A percentile compares a stretch with the other conserved stretches of the same genome.
Evolutionary conservation across 2,888 invertebrate species (phyloP).

Genomic region (Metalampra italica): DNA sequence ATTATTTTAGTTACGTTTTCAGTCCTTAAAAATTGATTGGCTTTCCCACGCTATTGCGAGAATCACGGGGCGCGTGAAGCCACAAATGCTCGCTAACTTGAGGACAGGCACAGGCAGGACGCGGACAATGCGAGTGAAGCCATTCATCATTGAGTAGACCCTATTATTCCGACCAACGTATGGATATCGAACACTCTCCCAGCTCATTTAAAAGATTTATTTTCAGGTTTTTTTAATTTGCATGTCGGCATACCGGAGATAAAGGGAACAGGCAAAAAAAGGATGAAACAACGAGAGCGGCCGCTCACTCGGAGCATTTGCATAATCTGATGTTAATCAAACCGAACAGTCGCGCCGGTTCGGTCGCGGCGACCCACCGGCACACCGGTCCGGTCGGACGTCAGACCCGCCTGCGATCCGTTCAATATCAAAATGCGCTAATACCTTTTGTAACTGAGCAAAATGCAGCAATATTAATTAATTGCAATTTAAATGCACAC

Average conservation of each 20-base stretch:
- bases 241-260: slow-evolving; percentile 71
- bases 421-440: too few species aligned
- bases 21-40: slow-evolving; percentile 1
- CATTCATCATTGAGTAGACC: slow-evolving; percentile 66
- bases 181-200: slow-evolving; percentile 69
- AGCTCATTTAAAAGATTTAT: slow-evolving; percentile 68
- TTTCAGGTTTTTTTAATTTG: slow-evolving; percentile 60
- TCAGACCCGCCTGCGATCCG: background rate
- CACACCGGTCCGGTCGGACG: slow-evolving; percentile 21
- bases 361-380: slow-evolving; percentile 20
- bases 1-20: background rate
- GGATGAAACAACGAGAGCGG: slow-evolving; percentile 68
- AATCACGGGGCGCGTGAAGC: slow-evolving; percentile 31
- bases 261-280: slow-evolving; percentile 65
- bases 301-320: slow-evolving; percentile 72
- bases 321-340: slow-evolving; percentile 79
- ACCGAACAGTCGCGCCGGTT: slow-evolving; percentile 50
- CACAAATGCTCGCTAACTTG: slow-evolving; percentile 37
- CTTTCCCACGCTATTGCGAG: slow-evolving; percentile 47
- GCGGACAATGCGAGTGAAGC: slow-evolving; percentile 51
- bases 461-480: too few species aligned
- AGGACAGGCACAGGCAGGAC: slow-evolving; percentile 47
- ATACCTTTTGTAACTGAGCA: too few species aligned
- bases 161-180: slow-evolving; percentile 58
- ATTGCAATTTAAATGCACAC: too few species aligned